Base-by-base conservation (phyloP, 92 coral and sea anemone species). In the Zoanthus sansibaricus region DNA sequence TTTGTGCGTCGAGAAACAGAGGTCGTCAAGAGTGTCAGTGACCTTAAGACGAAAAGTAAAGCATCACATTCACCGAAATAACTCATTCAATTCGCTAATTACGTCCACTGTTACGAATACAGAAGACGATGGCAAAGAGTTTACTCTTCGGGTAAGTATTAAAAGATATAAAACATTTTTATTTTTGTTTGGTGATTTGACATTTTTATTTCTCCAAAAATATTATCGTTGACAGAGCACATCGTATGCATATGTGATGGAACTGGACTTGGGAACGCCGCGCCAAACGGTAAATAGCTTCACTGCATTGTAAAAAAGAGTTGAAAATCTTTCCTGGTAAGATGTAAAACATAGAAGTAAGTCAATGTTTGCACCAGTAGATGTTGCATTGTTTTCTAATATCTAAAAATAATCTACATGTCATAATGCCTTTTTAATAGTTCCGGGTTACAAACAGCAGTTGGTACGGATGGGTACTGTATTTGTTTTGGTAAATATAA, bases 231-330 rank as follows among this genome's bases (percentile, higher is more conserved):
- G 58, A 51, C 90, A 95, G 98, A 95, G 98, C 46, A 95, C 98
- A 37, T 95, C 98, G 2, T 95, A 94, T 84, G 98, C 98, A n/a
- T 95, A 95, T 87, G 98, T 95, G 30, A 94, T 94, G 61, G 95
- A 92, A 72, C 90, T 95, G 67, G 96, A 92, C 45, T 69, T 95
- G 13, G 98, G 98, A 77, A 94, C 87, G 1, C 98, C 98, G 64
- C 95, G 95, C 21, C 98, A 95, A 88, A 91, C 93, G 97, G 98
- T 95, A 90, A 4, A 11, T 18, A 58, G 16, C 66, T 14, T 11
- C 14, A 58, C 66, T 58, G 66, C 66, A 11, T 58, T 58, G 14
- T 58, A 11, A 58, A 1, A 58, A 14, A 11, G 66, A 11, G 66
- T 58, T 58, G 16, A 11, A 58, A 58, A 58, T 11, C 16, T 14